phyloP scores from a whole-genome alignment of 1,140 invertebrate genomes.

The Solenopsis fugax region DNA sequence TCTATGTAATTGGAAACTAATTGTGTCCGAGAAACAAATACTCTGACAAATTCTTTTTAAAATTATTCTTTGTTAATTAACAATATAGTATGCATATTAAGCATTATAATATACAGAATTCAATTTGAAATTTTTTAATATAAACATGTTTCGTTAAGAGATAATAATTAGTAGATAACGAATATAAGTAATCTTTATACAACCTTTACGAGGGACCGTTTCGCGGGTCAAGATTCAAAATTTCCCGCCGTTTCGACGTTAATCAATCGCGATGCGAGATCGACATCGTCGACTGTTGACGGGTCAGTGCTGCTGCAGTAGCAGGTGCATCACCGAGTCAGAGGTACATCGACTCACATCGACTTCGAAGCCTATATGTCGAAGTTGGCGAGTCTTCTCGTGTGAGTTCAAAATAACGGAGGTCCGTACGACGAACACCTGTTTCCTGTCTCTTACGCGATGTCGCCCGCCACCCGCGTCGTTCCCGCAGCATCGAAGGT shows the following conservation, averaged over 20 bases:
- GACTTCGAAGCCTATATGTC: slow-evolving; percentile 65
- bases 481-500: neutral
- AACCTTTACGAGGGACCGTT: neutral
- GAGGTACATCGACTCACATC: slow-evolving; percentile 71
- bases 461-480: neutral
- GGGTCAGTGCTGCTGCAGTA: slow-evolving; percentile 69
- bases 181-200: neutral
- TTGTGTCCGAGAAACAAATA: no score
- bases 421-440: neutral
- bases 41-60: no score
- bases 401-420: slow-evolving; percentile 27
- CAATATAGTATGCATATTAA: no score
- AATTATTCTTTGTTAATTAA: no score
- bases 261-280: slow-evolving; percentile 58
- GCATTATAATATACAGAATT: neutral
- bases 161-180: neutral
- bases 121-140: neutral
- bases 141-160: neutral
- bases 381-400: slow-evolving; percentile 62
- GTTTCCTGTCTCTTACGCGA: neutral
- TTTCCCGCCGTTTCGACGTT: slow-evolving; percentile 67
- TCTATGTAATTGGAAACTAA: neutral
- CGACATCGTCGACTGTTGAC: slow-evolving; percentile 72
- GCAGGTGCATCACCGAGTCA: slow-evolving; percentile 65
- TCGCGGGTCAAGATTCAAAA: slow-evolving; percentile 27